Conservation (phyloP, 2,113 vertebrate species). For the Cavia aperea region DNA sequence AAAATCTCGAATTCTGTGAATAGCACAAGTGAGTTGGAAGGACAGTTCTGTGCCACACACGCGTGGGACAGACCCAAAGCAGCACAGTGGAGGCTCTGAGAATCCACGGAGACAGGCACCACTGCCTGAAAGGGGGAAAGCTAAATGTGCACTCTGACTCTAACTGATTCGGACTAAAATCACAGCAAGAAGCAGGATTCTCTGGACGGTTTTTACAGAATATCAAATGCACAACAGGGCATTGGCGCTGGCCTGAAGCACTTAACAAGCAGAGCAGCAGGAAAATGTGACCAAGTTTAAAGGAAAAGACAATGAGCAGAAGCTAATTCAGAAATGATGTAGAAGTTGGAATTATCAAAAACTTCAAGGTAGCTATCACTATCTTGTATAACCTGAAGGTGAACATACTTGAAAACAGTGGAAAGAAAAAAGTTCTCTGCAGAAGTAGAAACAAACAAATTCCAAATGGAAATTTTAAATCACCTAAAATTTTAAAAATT, state of each 20-base stretch:
- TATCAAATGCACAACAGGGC: neutral
- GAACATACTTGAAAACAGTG: neutral
- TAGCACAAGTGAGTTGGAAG: neutral
- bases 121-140: neutral
- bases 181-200: neutral
- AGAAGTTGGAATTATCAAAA: constrained; percentile 6
- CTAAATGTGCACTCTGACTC: neutral
- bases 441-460: neutral
- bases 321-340: neutral
- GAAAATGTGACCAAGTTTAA: neutral
- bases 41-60: neutral
- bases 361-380: neutral
- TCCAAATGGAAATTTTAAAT: constrained; percentile 9
- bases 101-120: neutral
- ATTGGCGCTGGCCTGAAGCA: neutral
- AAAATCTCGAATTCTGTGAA: neutral
- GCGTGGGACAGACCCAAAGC: neutral
- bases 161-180: neutral
- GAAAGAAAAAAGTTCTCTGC: neutral
- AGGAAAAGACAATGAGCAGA: constrained; percentile 9
- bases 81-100: neutral
- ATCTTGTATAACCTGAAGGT: neutral
- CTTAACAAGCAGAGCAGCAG: neutral
- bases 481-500: neutral
- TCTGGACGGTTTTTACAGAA: neutral